Base-by-base conservation (phyloP, 2,797 vertebrate species). In the Hirundo rustica region DNA sequence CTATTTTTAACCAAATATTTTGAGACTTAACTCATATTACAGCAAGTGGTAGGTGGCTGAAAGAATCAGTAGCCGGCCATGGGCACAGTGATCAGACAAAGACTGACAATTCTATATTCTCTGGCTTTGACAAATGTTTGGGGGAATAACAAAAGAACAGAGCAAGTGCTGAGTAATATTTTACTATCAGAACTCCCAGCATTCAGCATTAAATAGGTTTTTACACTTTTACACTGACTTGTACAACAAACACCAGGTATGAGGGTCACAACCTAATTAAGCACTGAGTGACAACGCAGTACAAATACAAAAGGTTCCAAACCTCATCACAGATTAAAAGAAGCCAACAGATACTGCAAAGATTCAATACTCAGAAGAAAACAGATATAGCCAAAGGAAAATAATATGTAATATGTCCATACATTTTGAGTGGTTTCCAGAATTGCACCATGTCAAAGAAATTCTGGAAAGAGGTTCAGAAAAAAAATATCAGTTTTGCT, bases 1-100 rank as follows among this genome's bases (percentile, higher is more conserved):
- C 54, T 95, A 88, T 55, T 94, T 95, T 95, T 86, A 95, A 36
- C 17, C 48, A 80, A 95, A 84, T 78, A 89, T 90, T 94, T 65
- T 89, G 61, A 88, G 50, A 61, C 74, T 64, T 81, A 88, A 88
- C 27, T 92, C 85, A 11, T 51, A 71, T 79, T 76, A 60, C 26
- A 91, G 57, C 47, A 84, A 78, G 44, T 10, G 36, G 72, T 62
- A 85, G 68, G 82, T 88, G 83, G 58, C 42, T 95, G 53, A 83
- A 84, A 73, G 30, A 90, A 94, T 60, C 73, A 62, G 40, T 47
- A 93, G 50, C 58, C 7, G 29, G 58, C 70, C 47, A 90, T 3
- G 50, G 88, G 38, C 50, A 70, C 27, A 53, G 30, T 65, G 86
- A 77, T 83, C 50, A 77, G 45, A 85, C 9, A 36, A 40, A 51